These are phyloP conservation scores for Brevimyrus niger DNA, from an alignment of 2,113 vertebrate genomes.

Conservation along the genomic window DNA sequence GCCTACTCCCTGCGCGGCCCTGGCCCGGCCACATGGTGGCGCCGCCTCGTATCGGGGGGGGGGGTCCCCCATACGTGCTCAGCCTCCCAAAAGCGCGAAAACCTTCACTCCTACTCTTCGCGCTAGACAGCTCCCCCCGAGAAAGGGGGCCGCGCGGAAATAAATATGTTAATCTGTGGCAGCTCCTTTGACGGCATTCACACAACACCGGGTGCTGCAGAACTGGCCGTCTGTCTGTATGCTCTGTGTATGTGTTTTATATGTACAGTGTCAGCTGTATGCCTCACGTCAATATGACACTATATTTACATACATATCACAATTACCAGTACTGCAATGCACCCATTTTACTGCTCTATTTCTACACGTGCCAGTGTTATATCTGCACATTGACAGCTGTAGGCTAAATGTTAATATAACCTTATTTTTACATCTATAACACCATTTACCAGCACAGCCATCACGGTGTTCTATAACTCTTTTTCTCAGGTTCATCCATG, in stretches of 20 bases:
- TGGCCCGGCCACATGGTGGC: background rate
- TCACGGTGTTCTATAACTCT: background rate
- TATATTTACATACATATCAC: slow-evolving; percentile 1
- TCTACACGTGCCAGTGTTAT: background rate
- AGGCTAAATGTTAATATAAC: background rate
- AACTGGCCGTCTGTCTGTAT: slow-evolving; percentile 31
- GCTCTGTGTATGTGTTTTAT: slow-evolving; percentile 41
- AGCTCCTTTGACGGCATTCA: slow-evolving; percentile 54
- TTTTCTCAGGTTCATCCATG: background rate
- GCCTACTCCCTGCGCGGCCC: slow-evolving; percentile 37
- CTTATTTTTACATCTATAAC: background rate
- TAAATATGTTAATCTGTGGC: slow-evolving; percentile 63
- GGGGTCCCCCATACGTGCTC: slow-evolving; percentile 36
- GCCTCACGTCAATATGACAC: background rate
- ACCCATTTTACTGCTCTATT: background rate
- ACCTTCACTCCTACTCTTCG: slow-evolving; percentile 47
- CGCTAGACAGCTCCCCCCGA: slow-evolving; percentile 55
- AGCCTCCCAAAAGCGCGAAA: slow-evolving; percentile 26
- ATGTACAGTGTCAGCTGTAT: background rate
- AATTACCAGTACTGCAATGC: background rate
- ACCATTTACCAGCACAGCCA: background rate
- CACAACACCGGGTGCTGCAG: slow-evolving; percentile 26
- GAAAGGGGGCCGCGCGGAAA: slow-evolving; percentile 51
- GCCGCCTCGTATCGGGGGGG: background rate
- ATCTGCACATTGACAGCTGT: background rate